Conservation (phyloP, 1,140 invertebrate genomes). For the Listronotus oregonensis region DNA sequence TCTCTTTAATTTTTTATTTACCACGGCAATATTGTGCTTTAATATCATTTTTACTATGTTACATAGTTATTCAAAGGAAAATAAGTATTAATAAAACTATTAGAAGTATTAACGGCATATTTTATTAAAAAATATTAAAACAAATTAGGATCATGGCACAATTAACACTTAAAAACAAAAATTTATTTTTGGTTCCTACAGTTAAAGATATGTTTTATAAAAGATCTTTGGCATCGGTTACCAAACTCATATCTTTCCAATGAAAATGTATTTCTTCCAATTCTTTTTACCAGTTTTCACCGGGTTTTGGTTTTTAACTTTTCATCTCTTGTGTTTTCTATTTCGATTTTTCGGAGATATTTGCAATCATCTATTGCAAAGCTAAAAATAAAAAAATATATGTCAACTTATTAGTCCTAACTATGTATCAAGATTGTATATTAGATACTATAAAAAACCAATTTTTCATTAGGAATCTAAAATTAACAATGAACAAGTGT, state of each 20-base stretch:
- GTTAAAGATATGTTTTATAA: neutral
- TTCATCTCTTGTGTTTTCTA: constrained; percentile 18
- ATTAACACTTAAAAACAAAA: neutral
- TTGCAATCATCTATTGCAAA: constrained; percentile 65
- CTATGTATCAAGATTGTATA: too few relatives aligned
- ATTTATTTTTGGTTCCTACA: constrained; percentile 13
- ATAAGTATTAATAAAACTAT: neutral
- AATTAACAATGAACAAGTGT: too few relatives aligned
- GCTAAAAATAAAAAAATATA: constrained; percentile 50
- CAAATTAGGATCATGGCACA: neutral
- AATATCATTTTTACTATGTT: too few relatives aligned
- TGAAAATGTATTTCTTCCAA: neutral
- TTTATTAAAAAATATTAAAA: neutral
- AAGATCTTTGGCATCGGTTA: constrained; percentile 1
- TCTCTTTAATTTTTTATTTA: too few relatives aligned
- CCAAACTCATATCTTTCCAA: neutral
- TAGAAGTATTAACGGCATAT: neutral
- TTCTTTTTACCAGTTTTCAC: constrained; percentile 17
- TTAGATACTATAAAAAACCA: too few relatives aligned
- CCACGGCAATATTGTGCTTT: too few relatives aligned
- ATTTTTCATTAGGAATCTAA: too few relatives aligned
- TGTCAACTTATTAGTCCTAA: too few relatives aligned
- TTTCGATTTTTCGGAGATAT: constrained; percentile 56
- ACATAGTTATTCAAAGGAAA: neutral
- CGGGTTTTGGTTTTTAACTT: constrained; percentile 12